Evolutionary conservation across 1,140 invertebrate genomes (phyloP), one percentile per base, ranked within the genome.

Genomic region (Drosophila nebulosa): DNA sequence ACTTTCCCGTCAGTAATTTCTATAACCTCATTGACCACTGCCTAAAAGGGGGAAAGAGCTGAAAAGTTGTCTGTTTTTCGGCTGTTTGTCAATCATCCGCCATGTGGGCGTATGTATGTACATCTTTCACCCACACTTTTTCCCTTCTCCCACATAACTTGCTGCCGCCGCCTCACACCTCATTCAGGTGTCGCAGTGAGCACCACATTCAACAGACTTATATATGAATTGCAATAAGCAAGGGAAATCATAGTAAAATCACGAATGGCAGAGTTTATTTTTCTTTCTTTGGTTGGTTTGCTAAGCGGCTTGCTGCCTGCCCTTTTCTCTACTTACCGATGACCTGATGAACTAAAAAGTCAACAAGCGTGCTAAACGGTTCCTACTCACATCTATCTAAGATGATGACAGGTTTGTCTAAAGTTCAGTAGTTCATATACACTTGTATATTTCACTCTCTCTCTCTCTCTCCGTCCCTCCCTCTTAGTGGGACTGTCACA

Each of bases 301-400:
- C 21, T 74, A 77, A 77, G 74, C 74, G 42, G 74, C 74, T 77
- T 77, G 70, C 70, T 77, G 70, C 55, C 60, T 74, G 74, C 74
- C 70, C 74, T 77, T 77, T 77, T 61, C 65, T 30, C 42, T 53
- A 39, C 51, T 57, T 7, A 72, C 57, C 42, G 67, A 21, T 76
- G 74, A 77, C 74, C 74, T 53, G 65, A 52, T 77, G 61, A 69
- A 46, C 74, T 35, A 77, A 58, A 77, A 77, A 77, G 74, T 77
- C 70, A 74, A 77, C 65, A 69, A 69, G 74, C 74, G 46, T 69
- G 66, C 65, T 74, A 77, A 77, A 77, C 70, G 65, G 42, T 72
- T 30, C 30, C 30, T 12, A 30, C 18, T 42, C n/a, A 42, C 14
- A 18, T 46, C 16, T 21, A 46, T 46, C 18, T 10, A 46, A 46